These are phyloP conservation scores for Parnassius smintheus DNA, from an alignment of 2,888 invertebrate species.

Conservation along the genomic window DNA sequence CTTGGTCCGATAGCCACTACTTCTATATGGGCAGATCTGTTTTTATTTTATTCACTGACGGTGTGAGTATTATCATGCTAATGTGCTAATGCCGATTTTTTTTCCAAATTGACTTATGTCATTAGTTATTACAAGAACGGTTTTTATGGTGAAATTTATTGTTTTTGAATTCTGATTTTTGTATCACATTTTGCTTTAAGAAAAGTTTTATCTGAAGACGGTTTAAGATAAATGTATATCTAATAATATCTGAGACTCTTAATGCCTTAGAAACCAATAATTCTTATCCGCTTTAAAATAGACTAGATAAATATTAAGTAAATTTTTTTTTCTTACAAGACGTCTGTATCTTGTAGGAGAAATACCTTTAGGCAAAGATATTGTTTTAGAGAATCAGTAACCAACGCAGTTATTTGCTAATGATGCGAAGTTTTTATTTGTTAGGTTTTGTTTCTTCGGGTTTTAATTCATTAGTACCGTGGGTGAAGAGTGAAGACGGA, in stretches of 20 bases:
- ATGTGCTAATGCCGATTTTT: slow-evolving; percentile 43
- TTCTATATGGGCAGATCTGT: slow-evolving; percentile 32
- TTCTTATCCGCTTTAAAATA: no score
- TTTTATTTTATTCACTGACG: slow-evolving; percentile 44
- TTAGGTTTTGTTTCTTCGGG: slow-evolving; percentile 46
- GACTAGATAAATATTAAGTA: no score
- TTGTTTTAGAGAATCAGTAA: slow-evolving; percentile 33
- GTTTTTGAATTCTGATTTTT: no score
- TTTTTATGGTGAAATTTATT: not conserved
- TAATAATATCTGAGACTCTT: no score
- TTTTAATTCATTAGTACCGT: slow-evolving; percentile 39
- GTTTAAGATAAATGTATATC: no score
- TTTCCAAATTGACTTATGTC: not conserved
- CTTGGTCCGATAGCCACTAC: slow-evolving; percentile 47
- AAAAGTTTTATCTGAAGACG: no score
- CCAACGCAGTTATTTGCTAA: slow-evolving; percentile 47
- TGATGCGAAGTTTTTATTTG: slow-evolving; percentile 51
- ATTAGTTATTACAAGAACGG: not conserved
- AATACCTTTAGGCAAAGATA: slow-evolving; percentile 28
- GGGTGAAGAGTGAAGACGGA: slow-evolving; percentile 43
- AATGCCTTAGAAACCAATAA: no score
- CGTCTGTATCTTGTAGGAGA: slow-evolving; percentile 1
- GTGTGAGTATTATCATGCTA: slow-evolving; percentile 42
- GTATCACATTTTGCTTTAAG: no score
- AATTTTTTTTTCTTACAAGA: not conserved